phyloP scores from a whole-genome alignment of 2,797 vertebrate species.

The Scolopax bukidnonensis region DNA sequence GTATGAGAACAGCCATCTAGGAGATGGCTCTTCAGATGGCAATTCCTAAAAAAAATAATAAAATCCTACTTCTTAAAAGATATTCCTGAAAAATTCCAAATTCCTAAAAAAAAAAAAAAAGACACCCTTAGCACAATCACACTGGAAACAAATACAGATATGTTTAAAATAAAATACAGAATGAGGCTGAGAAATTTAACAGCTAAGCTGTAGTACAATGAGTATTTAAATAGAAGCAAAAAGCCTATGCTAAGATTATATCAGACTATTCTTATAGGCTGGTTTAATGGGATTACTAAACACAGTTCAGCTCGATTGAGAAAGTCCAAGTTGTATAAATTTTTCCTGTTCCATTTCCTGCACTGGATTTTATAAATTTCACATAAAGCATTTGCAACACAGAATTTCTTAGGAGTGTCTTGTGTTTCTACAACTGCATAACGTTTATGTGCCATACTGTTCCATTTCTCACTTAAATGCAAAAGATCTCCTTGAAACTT shows the following conservation, averaged over 20 bases:
- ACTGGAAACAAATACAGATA: not conserved
- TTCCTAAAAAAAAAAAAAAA: accelerated
- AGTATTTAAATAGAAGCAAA: not conserved
- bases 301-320: not conserved
- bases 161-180: not conserved
- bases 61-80: not conserved
- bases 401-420: not conserved
- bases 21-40: not conserved
- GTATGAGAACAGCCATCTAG: not conserved
- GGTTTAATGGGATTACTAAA: not conserved
- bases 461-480: not conserved
- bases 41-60: not conserved
- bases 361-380: not conserved
- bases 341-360: not conserved
- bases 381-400: not conserved
- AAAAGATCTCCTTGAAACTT: not conserved
- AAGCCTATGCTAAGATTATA: not conserved
- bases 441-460: not conserved
- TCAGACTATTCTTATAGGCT: not conserved
- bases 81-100: not conserved
- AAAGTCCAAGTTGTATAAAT: not conserved
- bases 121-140: not conserved
- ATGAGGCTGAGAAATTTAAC: not conserved
- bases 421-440: not conserved
- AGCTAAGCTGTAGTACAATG: not conserved